A percentile compares a stretch with the other conserved stretches of the same genome.
Evolutionary conservation across 92 coral and sea anemone species (phyloP).

Genomic region (Parazoanthus atlanticus): DNA sequence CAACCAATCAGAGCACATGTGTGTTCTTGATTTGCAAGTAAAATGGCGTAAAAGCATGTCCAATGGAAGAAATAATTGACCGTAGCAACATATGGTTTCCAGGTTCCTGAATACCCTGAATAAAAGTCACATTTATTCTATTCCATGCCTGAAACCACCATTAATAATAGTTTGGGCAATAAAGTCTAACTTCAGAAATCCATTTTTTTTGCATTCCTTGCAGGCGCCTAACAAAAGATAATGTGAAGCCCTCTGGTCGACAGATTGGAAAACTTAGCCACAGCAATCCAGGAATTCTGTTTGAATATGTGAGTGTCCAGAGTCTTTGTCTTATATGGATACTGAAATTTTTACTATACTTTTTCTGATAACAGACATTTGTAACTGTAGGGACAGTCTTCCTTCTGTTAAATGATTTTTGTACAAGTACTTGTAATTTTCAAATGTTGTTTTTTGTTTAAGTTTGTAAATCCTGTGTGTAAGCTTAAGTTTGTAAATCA

Average conservation of each 20-base stretch:
- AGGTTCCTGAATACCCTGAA: no score
- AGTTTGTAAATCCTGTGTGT: neutral
- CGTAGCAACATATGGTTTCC: no score
- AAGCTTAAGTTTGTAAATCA: no score
- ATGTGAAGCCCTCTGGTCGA: conserved; percentile 97
- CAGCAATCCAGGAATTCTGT: conserved; percentile 96
- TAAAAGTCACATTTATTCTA: neutral
- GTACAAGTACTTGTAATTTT: neutral
- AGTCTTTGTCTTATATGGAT: neutral
- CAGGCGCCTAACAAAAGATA: conserved; percentile 95
- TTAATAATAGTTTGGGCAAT: neutral
- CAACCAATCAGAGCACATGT: no score
- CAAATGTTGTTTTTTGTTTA: neutral
- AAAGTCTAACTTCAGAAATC: neutral
- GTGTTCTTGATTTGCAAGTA: no score
- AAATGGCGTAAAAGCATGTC: no score
- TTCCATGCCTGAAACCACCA: neutral
- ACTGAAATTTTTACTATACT: no score
- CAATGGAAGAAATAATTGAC: no score
- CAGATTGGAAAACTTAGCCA: conserved; percentile 98
- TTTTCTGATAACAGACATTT: no score
- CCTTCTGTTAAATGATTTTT: no score
- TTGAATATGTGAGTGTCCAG: conserved; percentile 98
- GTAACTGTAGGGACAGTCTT: no score
- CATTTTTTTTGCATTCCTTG: neutral